These are phyloP conservation scores for Smittia aterrima DNA, from an alignment of 2,888 invertebrate genomes.

Conservation along the genomic window DNA sequence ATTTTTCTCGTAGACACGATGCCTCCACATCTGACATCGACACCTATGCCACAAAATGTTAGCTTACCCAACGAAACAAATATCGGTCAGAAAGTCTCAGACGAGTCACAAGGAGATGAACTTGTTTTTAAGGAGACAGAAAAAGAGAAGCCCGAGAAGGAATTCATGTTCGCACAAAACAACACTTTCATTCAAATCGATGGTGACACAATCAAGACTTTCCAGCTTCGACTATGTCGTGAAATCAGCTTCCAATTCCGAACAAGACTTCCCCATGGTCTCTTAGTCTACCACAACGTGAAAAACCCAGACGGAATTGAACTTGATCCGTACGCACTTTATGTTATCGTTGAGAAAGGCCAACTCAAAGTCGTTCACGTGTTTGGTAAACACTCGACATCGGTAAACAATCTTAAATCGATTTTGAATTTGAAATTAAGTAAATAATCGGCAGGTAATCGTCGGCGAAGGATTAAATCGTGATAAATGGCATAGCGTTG, in stretches of 20 bases:
- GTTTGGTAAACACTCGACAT: conserved; percentile 81
- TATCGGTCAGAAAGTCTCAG: no score
- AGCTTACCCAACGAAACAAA: no score
- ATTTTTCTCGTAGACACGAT: no score
- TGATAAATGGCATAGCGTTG: conserved; percentile 87
- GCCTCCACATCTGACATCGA: no score
- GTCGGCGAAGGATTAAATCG: conserved; percentile 85
- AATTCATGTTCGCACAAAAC: conserved; percentile 89
- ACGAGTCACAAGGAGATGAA: conserved; percentile 70
- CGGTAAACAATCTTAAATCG: conserved; percentile 43
- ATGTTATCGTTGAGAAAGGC: conserved; percentile 88
- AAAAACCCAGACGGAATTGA: conserved; percentile 76
- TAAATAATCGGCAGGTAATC: conserved; percentile 56
- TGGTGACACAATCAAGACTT: conserved; percentile 84
- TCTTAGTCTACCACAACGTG: conserved; percentile 86
- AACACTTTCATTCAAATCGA: conserved; percentile 89
- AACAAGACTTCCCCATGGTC: conserved; percentile 81
- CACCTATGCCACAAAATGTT: no score
- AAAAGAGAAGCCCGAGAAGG: conserved; percentile 61
- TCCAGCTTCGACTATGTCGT: conserved; percentile 82
- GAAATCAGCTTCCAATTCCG: conserved; percentile 88
- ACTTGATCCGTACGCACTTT: conserved; percentile 84
- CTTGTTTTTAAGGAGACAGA: conserved; percentile 84
- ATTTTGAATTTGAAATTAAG: background rate
- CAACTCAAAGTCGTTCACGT: conserved; percentile 89